Evolutionary conservation across 2,888 invertebrate species (phyloP).

Genomic region (Eupithecia vulgata): DNA sequence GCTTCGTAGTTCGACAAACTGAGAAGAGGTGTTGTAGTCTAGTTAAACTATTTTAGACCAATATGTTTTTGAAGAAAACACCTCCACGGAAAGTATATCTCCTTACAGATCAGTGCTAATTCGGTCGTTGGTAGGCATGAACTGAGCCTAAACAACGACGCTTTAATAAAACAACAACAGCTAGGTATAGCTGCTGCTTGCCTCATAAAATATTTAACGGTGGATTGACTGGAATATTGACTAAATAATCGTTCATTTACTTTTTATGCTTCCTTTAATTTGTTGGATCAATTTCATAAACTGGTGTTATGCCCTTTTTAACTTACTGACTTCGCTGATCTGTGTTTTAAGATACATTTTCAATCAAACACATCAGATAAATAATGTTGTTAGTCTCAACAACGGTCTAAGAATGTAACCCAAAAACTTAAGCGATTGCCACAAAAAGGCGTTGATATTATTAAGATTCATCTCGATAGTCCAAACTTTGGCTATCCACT

Average conservation of each 20-base stretch:
- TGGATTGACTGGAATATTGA: conserved; percentile 17
- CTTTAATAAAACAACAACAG: conserved; percentile 16
- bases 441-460: conserved; percentile 28
- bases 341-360: background rate
- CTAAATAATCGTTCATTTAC: background rate
- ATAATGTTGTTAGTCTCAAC: background rate
- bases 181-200: conserved; percentile 5
- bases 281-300: background rate
- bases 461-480: conserved; percentile 37
- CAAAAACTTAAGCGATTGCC: background rate
- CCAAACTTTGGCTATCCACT: conserved; percentile 46
- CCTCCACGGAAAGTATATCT: no score
- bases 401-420: background rate
- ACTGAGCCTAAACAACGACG: conserved; percentile 10
- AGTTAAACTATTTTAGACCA: no score
- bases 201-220: conserved; percentile 16
- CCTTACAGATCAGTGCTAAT: background rate
- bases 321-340: background rate
- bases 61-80: no score
- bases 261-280: background rate
- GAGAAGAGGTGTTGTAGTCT: no score
- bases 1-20: no score
- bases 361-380: background rate
- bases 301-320: background rate
- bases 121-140: conserved; percentile 3